A percentile compares a stretch with the other conserved stretches of the same genome.
phyloP scores from a whole-genome alignment of 2,113 vertebrate species.

The Saguinus midas region DNA sequence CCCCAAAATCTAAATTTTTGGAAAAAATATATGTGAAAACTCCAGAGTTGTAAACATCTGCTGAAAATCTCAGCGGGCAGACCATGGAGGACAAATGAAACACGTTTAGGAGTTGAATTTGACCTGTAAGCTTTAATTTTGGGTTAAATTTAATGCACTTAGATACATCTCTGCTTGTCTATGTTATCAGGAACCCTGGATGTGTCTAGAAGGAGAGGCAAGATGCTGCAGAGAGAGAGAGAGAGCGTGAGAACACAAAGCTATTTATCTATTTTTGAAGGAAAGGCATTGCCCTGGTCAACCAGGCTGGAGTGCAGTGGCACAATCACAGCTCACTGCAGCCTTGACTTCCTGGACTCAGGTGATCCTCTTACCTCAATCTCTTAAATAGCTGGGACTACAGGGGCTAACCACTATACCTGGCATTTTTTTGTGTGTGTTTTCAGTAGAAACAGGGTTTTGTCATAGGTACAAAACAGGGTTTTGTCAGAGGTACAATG shows the following conservation, averaged over 20 bases:
- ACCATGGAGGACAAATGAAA: neutral
- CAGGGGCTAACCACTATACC: too few species aligned
- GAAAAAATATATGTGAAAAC: neutral
- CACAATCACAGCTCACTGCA: too few species aligned
- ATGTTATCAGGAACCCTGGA: neutral
- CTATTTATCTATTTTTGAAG: too few species aligned
- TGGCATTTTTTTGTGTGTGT: too few species aligned
- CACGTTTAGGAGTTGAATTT: neutral
- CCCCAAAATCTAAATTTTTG: neutral
- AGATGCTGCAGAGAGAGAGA: neutral
- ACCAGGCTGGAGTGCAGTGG: too few species aligned
- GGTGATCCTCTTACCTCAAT: too few species aligned
- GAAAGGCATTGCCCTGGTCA: too few species aligned
- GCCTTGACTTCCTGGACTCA: too few species aligned
- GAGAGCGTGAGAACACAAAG: neutral
- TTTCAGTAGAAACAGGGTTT: too few species aligned
- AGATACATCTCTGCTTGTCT: neutral
- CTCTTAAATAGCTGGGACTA: too few species aligned
- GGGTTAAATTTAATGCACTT: neutral
- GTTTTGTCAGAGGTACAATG: neutral
- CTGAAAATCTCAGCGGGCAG: neutral
- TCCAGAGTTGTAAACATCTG: neutral
- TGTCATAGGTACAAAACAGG: too few species aligned
- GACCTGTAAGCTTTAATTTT: neutral
- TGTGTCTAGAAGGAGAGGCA: fast-evolving